Evolutionary conservation across 2,113 vertebrate genomes (phyloP).

Genomic region (Oncorhynchus tshawytscha): DNA sequence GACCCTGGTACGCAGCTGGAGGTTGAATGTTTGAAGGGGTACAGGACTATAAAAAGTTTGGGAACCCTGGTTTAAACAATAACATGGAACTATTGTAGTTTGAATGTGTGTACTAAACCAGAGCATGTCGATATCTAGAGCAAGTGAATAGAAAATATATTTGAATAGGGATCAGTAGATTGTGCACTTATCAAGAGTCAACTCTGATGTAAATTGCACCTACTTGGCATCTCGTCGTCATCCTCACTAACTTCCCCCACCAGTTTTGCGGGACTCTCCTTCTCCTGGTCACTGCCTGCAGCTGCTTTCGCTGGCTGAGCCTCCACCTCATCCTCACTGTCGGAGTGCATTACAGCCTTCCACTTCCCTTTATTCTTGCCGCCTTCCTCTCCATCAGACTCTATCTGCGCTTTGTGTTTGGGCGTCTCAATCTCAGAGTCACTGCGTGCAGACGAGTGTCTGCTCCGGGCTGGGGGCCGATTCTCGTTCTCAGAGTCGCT

Average conservation of each 20-base stretch:
- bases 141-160: too few species aligned
- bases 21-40: too few species aligned
- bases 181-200: too few species aligned
- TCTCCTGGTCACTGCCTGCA: conserved; percentile 61
- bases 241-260: conserved; percentile 78
- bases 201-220: background rate
- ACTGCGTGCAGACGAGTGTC: conserved; percentile 62
- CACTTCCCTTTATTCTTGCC: conserved; percentile 12
- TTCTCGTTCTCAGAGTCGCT: conserved; percentile 70
- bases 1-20: too few species aligned
- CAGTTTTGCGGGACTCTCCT: conserved; percentile 66
- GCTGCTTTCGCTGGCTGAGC: conserved; percentile 50
- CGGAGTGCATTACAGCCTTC: conserved; percentile 49
- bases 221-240: conserved; percentile 79
- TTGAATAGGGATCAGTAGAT: too few species aligned
- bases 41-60: too few species aligned
- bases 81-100: too few species aligned
- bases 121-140: too few species aligned
- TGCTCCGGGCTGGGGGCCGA: background rate
- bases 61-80: too few species aligned
- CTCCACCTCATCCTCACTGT: conserved; percentile 48
- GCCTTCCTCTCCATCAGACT: conserved; percentile 73
- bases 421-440: conserved; percentile 72
- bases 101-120: too few species aligned
- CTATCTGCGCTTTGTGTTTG: conserved; percentile 65